A percentile compares a stretch with the other conserved stretches of the same genome.
Evolutionary conservation across 2,113 vertebrate species (phyloP).

Genomic region (Neodontobutis hainanensis): DNA sequence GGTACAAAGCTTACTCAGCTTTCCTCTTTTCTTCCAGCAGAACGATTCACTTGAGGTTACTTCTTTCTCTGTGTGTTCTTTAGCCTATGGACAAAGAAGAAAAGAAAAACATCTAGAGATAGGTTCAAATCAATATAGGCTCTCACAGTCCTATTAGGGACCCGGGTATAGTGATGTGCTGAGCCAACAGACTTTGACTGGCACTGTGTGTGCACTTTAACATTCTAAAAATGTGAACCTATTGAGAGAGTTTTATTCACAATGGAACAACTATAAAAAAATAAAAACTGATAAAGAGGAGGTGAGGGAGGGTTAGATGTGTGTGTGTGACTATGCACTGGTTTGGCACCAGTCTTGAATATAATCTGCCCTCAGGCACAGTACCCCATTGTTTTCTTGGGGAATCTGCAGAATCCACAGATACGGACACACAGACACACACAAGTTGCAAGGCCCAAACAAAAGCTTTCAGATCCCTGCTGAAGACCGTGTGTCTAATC

Average conservation of each 20-base stretch:
- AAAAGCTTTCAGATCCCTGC: conserved; percentile 67
- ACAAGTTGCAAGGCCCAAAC: conserved; percentile 56
- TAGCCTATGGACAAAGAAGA: conserved; percentile 18
- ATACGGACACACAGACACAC: conserved; percentile 37
- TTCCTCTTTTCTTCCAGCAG: background rate
- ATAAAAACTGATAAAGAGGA: conserved; percentile 19
- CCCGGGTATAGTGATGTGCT: background rate
- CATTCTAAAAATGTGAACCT: background rate
- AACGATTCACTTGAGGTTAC: background rate
- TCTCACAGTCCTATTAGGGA: background rate
- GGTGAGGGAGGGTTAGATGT: conserved; percentile 30
- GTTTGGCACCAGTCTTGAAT: conserved; percentile 52
- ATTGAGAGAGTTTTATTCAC: background rate
- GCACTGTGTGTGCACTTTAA: background rate
- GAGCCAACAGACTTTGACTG: background rate
- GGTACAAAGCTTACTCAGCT: conserved; percentile 75
- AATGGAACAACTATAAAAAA: background rate
- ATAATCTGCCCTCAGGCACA: conserved; percentile 72
- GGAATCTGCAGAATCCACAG: conserved; percentile 70
- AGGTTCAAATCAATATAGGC: conserved; percentile 5
- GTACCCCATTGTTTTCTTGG: conserved; percentile 71
- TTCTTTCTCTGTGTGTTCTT: background rate
- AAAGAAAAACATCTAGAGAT: conserved; percentile 12
- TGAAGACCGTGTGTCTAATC: conserved; percentile 61
- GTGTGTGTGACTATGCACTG: conserved; percentile 17